Conservation (phyloP, 2,797 vertebrate genomes). For the Coregonus sp. region DNA sequence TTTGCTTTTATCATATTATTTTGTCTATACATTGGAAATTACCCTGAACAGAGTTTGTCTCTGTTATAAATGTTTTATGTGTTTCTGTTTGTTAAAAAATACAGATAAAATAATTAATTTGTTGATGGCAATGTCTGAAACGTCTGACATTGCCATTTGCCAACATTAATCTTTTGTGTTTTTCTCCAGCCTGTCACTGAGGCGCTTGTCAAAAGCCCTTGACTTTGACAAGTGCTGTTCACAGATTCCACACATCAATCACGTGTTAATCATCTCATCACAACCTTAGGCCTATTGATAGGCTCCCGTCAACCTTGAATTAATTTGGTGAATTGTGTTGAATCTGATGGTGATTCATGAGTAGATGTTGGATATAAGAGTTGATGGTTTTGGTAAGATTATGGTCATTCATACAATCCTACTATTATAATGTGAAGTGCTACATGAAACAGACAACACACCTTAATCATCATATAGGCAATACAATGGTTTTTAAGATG, state of each 20-base stretch:
- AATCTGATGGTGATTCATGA: constrained; percentile 15
- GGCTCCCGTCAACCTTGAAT: constrained; percentile 35
- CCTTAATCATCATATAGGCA: no score
- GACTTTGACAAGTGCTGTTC: background rate
- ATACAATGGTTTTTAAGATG: background rate
- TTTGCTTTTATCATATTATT: constrained; percentile 24
- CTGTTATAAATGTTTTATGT: constrained; percentile 29
- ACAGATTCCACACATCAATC: background rate
- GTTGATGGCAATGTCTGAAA: background rate
- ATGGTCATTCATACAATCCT: constrained; percentile 57
- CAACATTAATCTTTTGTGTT: no score
- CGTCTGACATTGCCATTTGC: background rate
- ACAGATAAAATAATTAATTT: background rate
- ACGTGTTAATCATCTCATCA: background rate
- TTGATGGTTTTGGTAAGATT: constrained; percentile 62
- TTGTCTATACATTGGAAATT: constrained; percentile 22
- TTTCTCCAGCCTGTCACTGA: background rate
- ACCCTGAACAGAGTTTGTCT: constrained; percentile 23
- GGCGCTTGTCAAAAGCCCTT: no score
- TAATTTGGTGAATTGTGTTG: constrained; percentile 35
- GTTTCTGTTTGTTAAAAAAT: constrained; percentile 35
- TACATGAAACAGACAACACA: constrained; percentile 47
- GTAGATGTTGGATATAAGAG: constrained; percentile 56
- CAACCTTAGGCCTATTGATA: background rate
- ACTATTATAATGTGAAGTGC: constrained; percentile 61